These are phyloP conservation scores for Xerus rutilus DNA, from an alignment of 2,797 vertebrate species.

Conservation along the genomic window DNA sequence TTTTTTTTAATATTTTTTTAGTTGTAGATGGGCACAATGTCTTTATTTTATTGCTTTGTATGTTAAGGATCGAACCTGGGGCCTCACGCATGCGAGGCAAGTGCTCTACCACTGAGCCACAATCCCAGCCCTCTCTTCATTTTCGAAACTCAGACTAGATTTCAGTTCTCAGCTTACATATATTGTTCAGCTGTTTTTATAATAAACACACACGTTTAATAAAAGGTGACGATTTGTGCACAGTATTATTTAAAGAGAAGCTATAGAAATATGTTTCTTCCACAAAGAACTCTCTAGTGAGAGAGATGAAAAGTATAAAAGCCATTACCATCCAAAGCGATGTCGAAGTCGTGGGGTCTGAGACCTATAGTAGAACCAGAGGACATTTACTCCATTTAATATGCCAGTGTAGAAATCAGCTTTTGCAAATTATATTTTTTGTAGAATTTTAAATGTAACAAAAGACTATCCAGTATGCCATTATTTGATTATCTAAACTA, in stretches of 20 bases:
- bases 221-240: not conserved
- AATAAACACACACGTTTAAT: not conserved
- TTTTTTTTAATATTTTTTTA: too few species aligned
- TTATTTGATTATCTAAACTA: slow-evolving; percentile 12
- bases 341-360: not conserved
- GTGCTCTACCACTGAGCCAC: too few species aligned
- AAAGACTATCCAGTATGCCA: not conserved
- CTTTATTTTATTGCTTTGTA: too few species aligned
- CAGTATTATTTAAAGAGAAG: slow-evolving; percentile 27
- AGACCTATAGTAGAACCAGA: not conserved
- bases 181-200: not conserved
- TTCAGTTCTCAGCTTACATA: slow-evolving; percentile 30
- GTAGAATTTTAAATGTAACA: slow-evolving; percentile 31
- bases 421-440: not conserved
- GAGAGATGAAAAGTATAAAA: slow-evolving; percentile 24
- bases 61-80: too few species aligned
- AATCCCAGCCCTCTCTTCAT: too few species aligned
- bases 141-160: not conserved
- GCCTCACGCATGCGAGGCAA: too few species aligned
- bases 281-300: not conserved
- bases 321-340: not conserved
- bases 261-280: not conserved
- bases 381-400: not conserved
- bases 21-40: too few species aligned
- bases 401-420: not conserved